A percentile compares a stretch with the other conserved stretches of the same genome.
phyloP scores from a whole-genome alignment of 2,113 vertebrate species.

The Amphilophus citrinellus region DNA sequence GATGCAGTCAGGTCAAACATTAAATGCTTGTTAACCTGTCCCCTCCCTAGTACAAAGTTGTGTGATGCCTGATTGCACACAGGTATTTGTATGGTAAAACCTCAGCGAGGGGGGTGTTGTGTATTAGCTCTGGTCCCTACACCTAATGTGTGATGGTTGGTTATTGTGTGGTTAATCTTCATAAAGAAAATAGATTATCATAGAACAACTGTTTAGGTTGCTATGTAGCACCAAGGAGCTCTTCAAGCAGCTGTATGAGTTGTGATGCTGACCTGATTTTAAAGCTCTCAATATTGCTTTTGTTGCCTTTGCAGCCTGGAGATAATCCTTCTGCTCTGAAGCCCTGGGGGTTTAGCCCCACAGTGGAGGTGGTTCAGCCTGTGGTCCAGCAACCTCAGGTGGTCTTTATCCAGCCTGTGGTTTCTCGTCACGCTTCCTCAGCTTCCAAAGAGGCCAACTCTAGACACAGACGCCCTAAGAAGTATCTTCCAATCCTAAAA shows the following conservation, averaged over 20 bases:
- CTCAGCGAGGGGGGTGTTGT: neutral
- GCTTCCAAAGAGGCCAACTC: slow-evolving; percentile 68
- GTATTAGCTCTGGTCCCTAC: neutral
- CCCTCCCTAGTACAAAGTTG: neutral
- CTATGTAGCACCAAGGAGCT: neutral
- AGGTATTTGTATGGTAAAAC: neutral
- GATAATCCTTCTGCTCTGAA: slow-evolving; percentile 80
- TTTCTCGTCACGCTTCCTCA: slow-evolving; percentile 78
- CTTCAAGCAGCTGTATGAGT: neutral
- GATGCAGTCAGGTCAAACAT: neutral
- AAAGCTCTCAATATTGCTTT: neutral
- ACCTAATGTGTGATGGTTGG: neutral
- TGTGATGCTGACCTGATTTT: neutral
- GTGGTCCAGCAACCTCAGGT: slow-evolving; percentile 90
- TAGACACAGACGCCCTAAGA: slow-evolving; percentile 85
- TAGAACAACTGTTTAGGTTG: neutral
- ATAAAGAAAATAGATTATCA: neutral
- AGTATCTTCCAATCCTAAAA: slow-evolving; percentile 92
- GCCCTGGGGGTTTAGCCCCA: slow-evolving; percentile 88
- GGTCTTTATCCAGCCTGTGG: slow-evolving; percentile 87
- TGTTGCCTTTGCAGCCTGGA: slow-evolving; percentile 65
- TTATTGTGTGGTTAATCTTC: neutral
- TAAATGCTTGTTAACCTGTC: neutral
- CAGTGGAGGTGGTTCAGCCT: slow-evolving; percentile 90
- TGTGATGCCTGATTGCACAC: neutral